A percentile compares a stretch with the other conserved stretches of the same genome.
Conservation (phyloP, 2,113 vertebrate genomes). For the Nasalis larvatus region DNA sequence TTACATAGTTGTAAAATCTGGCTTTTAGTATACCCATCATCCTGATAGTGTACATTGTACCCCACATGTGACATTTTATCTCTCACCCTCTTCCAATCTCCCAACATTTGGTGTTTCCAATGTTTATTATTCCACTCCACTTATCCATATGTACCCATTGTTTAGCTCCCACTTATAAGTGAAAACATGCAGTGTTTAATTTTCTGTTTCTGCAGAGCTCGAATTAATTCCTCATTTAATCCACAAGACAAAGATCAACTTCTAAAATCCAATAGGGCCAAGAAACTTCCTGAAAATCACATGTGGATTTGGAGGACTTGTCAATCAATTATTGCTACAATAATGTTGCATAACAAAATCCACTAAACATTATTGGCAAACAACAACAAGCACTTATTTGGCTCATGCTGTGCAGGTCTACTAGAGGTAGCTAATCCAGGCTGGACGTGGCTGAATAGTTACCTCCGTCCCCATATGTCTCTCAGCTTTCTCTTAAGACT, state of each 20-base stretch:
- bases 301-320: not conserved
- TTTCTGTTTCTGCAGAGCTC: not conserved
- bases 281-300: slow-evolving; percentile 15
- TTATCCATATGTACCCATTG: no score
- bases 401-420: not conserved
- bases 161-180: no score
- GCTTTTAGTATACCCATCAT: no score
- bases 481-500: not conserved
- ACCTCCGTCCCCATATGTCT: not conserved
- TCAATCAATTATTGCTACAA: not conserved
- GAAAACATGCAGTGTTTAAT: no score
- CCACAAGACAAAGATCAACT: slow-evolving; percentile 6
- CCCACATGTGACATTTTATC: no score
- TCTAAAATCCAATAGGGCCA: not conserved
- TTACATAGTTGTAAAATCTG: no score
- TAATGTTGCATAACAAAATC: not conserved
- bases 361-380: not conserved
- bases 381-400: not conserved
- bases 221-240: not conserved
- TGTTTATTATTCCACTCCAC: no score
- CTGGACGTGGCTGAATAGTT: not conserved
- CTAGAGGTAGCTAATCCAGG: not conserved
- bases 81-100: no score
- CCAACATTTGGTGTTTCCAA: no score
- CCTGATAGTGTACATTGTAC: no score